Evolutionary conservation across 1,140 invertebrate genomes (phyloP).

Genomic region (Hormaphis cornu): DNA sequence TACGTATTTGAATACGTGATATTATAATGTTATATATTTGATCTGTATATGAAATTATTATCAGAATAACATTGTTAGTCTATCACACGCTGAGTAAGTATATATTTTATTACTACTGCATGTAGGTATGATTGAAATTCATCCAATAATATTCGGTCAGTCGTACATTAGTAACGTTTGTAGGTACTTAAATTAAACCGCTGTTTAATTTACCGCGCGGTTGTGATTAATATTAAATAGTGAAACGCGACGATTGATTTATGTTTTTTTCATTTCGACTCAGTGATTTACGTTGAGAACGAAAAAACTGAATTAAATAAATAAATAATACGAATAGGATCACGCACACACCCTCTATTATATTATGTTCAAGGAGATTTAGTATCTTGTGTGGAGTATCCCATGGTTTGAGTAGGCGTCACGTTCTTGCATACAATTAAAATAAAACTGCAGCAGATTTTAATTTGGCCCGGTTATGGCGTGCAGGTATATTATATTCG

Average conservation of each 20-base stretch:
- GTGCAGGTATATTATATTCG: not conserved
- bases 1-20: too few relatives aligned
- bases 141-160: too few relatives aligned
- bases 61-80: too few relatives aligned
- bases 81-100: too few relatives aligned
- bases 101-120: too few relatives aligned
- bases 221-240: not conserved
- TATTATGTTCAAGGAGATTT: not conserved
- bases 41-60: too few relatives aligned
- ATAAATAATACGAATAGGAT: too few relatives aligned
- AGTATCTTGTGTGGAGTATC: not conserved
- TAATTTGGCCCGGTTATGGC: not conserved
- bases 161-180: too few relatives aligned
- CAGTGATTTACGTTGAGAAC: not conserved
- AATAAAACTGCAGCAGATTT: not conserved
- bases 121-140: too few relatives aligned
- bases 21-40: too few relatives aligned
- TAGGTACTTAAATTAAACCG: too few relatives aligned
- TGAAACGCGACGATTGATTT: not conserved
- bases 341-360: not conserved
- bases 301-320: not conserved
- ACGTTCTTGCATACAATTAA: not conserved
- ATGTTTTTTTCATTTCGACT: not conserved
- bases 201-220: too few relatives aligned
- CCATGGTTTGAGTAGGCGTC: not conserved